These are phyloP conservation scores for Notothenia rossii DNA, from an alignment of 2,113 vertebrate genomes.

Conservation along the genomic window DNA sequence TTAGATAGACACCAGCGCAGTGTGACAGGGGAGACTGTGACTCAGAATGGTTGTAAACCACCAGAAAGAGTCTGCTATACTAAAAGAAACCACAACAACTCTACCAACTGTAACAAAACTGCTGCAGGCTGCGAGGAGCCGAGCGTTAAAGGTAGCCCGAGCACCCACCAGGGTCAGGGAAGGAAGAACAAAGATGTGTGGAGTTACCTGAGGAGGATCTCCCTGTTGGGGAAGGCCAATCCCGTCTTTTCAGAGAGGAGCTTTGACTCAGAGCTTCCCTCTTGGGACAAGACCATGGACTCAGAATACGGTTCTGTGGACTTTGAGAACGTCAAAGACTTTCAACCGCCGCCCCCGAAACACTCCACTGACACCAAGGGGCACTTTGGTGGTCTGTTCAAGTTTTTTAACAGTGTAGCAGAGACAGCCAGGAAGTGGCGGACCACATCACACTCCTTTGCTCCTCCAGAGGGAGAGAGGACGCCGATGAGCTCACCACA, in stretches of 20 bases:
- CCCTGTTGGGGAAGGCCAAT: slow-evolving; percentile 83
- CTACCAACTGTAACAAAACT: slow-evolving; percentile 81
- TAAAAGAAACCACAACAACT: slow-evolving; percentile 81
- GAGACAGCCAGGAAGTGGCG: slow-evolving; percentile 89
- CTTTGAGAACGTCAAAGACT: slow-evolving; percentile 84
- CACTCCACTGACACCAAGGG: slow-evolving; percentile 78
- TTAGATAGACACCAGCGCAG: slow-evolving; percentile 79
- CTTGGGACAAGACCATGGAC: slow-evolving; percentile 83
- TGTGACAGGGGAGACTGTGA: slow-evolving; percentile 66
- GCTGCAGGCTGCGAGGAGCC: slow-evolving; percentile 75
- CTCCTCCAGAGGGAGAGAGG: slow-evolving; percentile 83
- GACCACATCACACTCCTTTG: slow-evolving; percentile 85
- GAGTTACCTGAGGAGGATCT: slow-evolving; percentile 91
- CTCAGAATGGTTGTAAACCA: slow-evolving; percentile 80
- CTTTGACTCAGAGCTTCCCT: slow-evolving; percentile 84
- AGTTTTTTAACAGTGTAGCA: slow-evolving; percentile 89
- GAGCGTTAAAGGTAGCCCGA: slow-evolving; percentile 74
- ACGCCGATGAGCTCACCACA: slow-evolving; percentile 75
- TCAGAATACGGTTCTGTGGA: slow-evolving; percentile 85
- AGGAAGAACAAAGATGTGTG: slow-evolving; percentile 88
- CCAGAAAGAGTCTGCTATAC: slow-evolving; percentile 74
- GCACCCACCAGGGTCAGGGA: slow-evolving; percentile 73
- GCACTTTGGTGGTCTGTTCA: slow-evolving; percentile 88
- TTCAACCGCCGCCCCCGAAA: slow-evolving; percentile 74
- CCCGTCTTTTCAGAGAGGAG: slow-evolving; percentile 84